Percentiles rank a stretch among this genome's conserved stretches.
Evolutionary conservation across 2,888 invertebrate species (phyloP).

Genomic region (Dione juno): DNA sequence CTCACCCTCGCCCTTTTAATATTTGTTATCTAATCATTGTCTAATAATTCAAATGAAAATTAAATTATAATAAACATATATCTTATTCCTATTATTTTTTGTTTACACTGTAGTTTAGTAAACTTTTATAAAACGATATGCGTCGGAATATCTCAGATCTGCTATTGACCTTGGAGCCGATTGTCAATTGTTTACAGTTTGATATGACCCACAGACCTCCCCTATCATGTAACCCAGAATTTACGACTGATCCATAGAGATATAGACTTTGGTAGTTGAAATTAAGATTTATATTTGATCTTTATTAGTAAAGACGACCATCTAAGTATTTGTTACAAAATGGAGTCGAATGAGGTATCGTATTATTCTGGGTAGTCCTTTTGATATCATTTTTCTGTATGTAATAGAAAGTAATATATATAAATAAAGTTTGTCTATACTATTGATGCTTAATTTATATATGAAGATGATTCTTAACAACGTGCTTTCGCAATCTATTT

Average conservation of each 20-base stretch:
- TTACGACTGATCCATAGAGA: constrained; percentile 8
- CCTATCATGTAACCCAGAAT: constrained; percentile 35
- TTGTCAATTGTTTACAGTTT: constrained; percentile 59
- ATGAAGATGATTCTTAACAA: no score
- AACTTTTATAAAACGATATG: not conserved
- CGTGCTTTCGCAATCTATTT: no score
- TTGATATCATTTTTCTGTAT: not conserved
- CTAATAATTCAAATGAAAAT: no score
- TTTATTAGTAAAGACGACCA: not conserved
- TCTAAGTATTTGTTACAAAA: constrained; percentile 24
- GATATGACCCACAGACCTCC: constrained; percentile 38
- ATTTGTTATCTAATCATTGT: no score
- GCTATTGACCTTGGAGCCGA: constrained; percentile 66
- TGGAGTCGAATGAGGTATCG: constrained; percentile 9
- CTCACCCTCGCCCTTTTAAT: no score
- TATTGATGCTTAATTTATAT: not conserved
- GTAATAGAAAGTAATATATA: not conserved
- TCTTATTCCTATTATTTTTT: not conserved
- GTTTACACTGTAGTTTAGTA: not conserved
- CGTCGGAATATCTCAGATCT: constrained; percentile 44
- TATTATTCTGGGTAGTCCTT: constrained; percentile 20
- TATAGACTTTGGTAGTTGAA: not conserved
- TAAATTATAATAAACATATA: not conserved
- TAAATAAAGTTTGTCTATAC: not conserved
- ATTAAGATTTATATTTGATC: constrained; percentile 4